These are phyloP conservation scores for Serilophus lunatus DNA, from an alignment of 2,113 vertebrate species.

Conservation along the genomic window DNA sequence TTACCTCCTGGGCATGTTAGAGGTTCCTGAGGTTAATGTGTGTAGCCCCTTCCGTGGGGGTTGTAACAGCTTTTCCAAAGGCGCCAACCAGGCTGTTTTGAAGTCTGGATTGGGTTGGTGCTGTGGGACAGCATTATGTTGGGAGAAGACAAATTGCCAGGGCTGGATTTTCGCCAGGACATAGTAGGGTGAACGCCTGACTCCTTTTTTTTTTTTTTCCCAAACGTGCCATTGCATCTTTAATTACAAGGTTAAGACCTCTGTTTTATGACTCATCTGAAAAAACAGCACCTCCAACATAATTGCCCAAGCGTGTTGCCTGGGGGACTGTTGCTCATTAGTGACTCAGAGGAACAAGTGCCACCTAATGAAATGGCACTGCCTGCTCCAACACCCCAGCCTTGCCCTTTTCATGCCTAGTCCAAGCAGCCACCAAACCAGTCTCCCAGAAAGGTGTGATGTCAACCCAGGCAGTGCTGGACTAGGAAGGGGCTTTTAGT, in stretches of 20 bases:
- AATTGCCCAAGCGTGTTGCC: conserved; percentile 33
- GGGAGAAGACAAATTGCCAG: conserved; percentile 13
- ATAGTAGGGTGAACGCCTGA: conserved; percentile 21
- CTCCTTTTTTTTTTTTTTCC: background rate
- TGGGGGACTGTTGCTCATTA: conserved; percentile 11
- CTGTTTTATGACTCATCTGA: conserved; percentile 53
- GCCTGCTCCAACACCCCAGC: background rate
- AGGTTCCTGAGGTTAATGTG: background rate
- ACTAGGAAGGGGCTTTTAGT: background rate
- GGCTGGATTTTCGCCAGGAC: conserved; percentile 7
- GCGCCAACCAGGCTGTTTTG: background rate
- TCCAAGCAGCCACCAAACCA: background rate
- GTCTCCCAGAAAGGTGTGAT: background rate
- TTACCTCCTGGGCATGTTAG: background rate
- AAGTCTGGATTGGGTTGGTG: background rate
- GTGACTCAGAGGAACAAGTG: conserved; percentile 40
- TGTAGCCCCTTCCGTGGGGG: background rate
- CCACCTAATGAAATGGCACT: conserved; percentile 35
- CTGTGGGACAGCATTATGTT: background rate
- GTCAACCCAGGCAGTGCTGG: background rate
- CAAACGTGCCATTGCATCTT: conserved; percentile 50
- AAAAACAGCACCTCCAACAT: conserved; percentile 37
- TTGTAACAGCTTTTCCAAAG: background rate
- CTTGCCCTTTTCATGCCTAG: conserved; percentile 9
- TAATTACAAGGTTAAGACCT: conserved; percentile 67